Percentiles rank a stretch among this genome's conserved stretches.
These are phyloP conservation scores for Denticeps clupeoides DNA, from an alignment of 2,797 vertebrate species.

Conservation along the genomic window DNA sequence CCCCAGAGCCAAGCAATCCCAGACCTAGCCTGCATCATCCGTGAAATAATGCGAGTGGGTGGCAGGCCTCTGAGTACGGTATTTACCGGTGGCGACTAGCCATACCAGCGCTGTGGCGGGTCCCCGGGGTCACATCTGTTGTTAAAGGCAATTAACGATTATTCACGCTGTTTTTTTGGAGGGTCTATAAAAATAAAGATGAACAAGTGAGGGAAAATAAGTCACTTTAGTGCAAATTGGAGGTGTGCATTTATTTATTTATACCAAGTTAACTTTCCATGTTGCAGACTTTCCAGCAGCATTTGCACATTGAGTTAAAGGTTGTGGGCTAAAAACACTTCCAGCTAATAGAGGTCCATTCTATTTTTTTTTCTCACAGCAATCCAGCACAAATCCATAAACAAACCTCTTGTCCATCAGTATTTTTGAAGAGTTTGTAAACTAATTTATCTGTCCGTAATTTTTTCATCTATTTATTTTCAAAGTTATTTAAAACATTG, in stretches of 20 bases:
- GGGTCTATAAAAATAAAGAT: conserved; percentile 26
- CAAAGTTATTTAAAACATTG: no score
- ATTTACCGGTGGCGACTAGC: conserved; percentile 27
- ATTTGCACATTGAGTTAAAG: conserved; percentile 16
- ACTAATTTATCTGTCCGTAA: no score
- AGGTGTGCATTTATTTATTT: conserved; percentile 12
- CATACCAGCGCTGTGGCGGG: conserved; percentile 5
- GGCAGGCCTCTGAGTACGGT: conserved; percentile 26
- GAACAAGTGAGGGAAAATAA: conserved; percentile 5
- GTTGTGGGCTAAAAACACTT: conserved; percentile 29
- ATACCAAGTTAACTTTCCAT: conserved; percentile 15
- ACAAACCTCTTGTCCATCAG: conserved; percentile 25
- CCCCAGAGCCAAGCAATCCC: neutral
- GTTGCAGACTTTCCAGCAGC: conserved; percentile 20
- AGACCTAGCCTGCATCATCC: conserved; percentile 17
- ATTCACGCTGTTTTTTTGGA: conserved; percentile 23
- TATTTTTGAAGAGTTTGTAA: no score
- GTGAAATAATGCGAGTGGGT: conserved; percentile 27
- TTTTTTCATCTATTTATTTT: no score
- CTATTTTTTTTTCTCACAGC: conserved; percentile 15
- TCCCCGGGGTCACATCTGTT: conserved; percentile 20
- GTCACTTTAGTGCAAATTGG: neutral
- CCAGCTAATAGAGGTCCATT: conserved; percentile 14
- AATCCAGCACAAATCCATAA: conserved; percentile 11
- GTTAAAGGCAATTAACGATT: conserved; percentile 29